Evolutionary conservation across 35 echinoderm and acorn worm species (phyloP), one percentile per base, ranked within the genome.

Genomic region (Ptychodera flava): DNA sequence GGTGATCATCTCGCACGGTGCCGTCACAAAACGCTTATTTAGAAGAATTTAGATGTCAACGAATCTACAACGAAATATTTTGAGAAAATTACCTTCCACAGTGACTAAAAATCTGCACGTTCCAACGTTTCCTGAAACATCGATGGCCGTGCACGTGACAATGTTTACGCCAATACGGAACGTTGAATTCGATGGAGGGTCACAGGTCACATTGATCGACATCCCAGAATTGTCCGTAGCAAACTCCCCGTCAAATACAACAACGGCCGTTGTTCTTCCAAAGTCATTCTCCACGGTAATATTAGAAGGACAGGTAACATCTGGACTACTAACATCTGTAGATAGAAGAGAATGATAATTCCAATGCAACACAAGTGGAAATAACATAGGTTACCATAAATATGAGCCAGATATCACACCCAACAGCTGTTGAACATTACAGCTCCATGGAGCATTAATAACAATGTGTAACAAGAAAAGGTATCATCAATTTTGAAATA

Each of bases 381-480:
- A n/a, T n/a, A n/a, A n/a, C n/a, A n/a, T n/a, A n/a, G n/a, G 38
- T 90, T 35, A 90, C 82, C 16, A 77, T 85, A 83, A 90, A 90
- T 76, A 29, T 30, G 37, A 37, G 78, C 31, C 28, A 29, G 10
- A 15, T 35, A 84, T 31, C 31, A 36, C 85, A 84, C 14, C 79
- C 88, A 27, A 32, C 52, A 15, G 78, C 76, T 33, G 84, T 82
- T 0, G 88, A 78, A n/a, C n/a, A n/a, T n/a, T n/a, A n/a, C n/a
- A n/a, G n/a, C n/a, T n/a, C n/a, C n/a, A n/a, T n/a, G n/a, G n/a
- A n/a, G n/a, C n/a, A n/a, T n/a, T n/a, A n/a, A n/a, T n/a, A n/a
- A n/a, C n/a, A n/a, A n/a, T n/a, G n/a, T n/a, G n/a, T n/a, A n/a
- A n/a, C n/a, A n/a, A n/a, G n/a, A n/a, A n/a, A n/a, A n/a, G n/a